A percentile compares a stretch with the other conserved stretches of the same genome.
phyloP scores from a whole-genome alignment of 2,113 vertebrate species.

The Barnardius zonarius region DNA sequence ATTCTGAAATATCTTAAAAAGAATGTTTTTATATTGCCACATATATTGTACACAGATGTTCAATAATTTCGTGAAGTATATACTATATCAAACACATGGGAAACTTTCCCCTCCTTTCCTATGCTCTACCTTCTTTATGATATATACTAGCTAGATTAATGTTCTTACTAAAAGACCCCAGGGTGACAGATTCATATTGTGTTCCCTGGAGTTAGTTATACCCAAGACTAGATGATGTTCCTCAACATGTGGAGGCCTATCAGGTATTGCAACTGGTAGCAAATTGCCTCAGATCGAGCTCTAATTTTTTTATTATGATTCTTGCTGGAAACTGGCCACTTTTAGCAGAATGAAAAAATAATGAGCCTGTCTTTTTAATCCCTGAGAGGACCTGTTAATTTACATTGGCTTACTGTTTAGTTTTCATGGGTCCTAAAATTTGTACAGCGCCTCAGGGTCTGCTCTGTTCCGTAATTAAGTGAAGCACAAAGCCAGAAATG shows the following conservation, averaged over 20 bases:
- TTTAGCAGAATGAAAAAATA: conserved; percentile 64
- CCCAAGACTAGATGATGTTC: background rate
- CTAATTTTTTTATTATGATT: conserved; percentile 22
- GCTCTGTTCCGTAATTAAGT: background rate
- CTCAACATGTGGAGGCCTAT: background rate
- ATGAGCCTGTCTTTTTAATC: conserved; percentile 60
- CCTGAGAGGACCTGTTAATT: conserved; percentile 53
- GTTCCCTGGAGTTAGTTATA: background rate
- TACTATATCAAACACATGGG: background rate
- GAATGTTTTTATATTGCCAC: conserved; percentile 12
- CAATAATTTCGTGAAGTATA: conserved; percentile 9
- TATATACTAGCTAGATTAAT: background rate
- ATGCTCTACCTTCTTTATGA: background rate
- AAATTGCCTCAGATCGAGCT: conserved; percentile 53
- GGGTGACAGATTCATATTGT: background rate
- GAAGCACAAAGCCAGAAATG: conserved; percentile 3
- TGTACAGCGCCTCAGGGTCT: background rate
- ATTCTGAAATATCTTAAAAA: conserved; percentile 53
- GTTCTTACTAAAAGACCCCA: background rate
- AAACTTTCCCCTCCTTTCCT: background rate
- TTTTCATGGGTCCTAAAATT: conserved; percentile 36
- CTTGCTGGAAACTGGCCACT: conserved; percentile 20
- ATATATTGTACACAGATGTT: conserved; percentile 11
- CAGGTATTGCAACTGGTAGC: conserved; percentile 24
- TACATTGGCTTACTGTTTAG: conserved; percentile 46